These are phyloP conservation scores for Smutsia temminckii DNA, from an alignment of 2,797 vertebrate genomes.

Conservation along the genomic window DNA sequence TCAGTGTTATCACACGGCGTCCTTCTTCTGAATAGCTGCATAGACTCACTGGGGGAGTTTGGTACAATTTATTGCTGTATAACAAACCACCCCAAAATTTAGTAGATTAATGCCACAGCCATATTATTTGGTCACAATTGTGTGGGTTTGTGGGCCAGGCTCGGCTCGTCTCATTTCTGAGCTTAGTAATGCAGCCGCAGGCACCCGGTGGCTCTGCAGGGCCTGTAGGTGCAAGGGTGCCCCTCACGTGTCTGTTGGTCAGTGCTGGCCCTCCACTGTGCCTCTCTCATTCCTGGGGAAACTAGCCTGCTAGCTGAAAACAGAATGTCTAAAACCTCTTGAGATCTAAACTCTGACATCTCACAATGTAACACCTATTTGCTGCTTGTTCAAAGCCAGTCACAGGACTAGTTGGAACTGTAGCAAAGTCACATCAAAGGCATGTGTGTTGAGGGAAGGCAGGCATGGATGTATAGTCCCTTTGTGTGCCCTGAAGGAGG, in stretches of 20 bases:
- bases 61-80: neutral
- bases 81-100: neutral
- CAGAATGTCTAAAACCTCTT: neutral
- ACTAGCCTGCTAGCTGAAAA: neutral
- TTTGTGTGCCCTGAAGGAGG: neutral
- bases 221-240: neutral
- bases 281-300: neutral
- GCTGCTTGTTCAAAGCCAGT: neutral
- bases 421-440: neutral
- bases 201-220: neutral
- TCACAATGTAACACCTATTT: neutral
- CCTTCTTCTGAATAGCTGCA: neutral
- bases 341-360: neutral
- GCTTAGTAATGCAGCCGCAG: fast-evolving
- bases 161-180: neutral
- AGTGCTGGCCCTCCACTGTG: too few relatives aligned
- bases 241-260: neutral
- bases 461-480: too few relatives aligned
- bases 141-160: neutral
- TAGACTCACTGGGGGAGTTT: neutral
- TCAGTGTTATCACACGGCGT: neutral
- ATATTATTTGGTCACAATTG: neutral
- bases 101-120: neutral
- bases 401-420: neutral
- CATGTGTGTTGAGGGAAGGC: neutral